These are phyloP conservation scores for Uloborus diversus DNA, from an alignment of 1,140 invertebrate species.

Conservation along the genomic window DNA sequence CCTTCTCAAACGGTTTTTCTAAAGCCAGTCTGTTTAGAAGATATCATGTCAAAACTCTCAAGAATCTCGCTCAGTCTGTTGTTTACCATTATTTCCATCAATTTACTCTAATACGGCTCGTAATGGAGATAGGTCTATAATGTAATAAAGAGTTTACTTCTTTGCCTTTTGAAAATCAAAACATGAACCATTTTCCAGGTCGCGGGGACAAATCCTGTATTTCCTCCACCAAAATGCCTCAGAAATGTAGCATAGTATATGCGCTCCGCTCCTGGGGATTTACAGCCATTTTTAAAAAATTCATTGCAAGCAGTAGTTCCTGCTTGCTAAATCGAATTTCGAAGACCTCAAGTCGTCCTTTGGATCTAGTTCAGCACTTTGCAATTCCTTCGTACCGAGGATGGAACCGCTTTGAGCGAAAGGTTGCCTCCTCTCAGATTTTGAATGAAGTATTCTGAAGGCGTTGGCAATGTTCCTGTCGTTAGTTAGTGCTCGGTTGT, in stretches of 20 bases:
- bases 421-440: neutral
- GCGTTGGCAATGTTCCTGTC: neutral
- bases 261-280: neutral
- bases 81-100: conserved; percentile 13
- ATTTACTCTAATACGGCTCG: neutral
- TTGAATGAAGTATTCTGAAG: neutral
- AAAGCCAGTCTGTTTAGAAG: conserved; percentile 5
- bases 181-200: neutral
- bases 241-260: neutral
- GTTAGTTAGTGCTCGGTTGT: neutral
- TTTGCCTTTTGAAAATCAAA: neutral
- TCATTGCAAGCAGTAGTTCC: neutral
- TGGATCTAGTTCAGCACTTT: neutral
- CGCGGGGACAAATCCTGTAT: neutral
- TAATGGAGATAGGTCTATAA: conserved; percentile 8
- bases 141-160: neutral
- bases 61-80: conserved; percentile 5
- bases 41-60: neutral
- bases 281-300: neutral
- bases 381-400: neutral
- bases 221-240: neutral
- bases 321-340: neutral
- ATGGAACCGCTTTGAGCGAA: neutral
- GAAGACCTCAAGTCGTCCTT: neutral
- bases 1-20: neutral